A percentile compares a stretch with the other conserved stretches of the same genome.
Evolutionary conservation across 2,113 vertebrate species (phyloP).

Genomic region (Petroica traversi): DNA sequence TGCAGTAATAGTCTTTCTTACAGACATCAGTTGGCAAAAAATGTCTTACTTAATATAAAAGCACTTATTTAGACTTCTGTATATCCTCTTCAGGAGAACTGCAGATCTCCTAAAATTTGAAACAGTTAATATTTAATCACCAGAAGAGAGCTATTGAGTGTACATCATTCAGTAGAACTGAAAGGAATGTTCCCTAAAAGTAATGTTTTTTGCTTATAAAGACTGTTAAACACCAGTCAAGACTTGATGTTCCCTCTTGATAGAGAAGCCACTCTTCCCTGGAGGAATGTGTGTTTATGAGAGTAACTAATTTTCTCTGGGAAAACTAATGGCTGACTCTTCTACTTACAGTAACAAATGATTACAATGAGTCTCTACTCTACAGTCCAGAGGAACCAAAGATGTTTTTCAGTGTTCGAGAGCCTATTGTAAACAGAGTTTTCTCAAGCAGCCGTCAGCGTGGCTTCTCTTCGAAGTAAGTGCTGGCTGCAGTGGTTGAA

Average conservation of each 20-base stretch:
- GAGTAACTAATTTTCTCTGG: background rate
- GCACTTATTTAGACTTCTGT: background rate
- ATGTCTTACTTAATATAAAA: background rate
- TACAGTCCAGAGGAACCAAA: slow-evolving; percentile 89
- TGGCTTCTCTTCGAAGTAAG: slow-evolving; percentile 92
- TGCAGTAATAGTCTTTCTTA: background rate
- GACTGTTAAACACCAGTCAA: background rate
- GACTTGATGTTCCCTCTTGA: background rate
- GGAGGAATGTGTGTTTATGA: background rate
- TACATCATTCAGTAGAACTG: background rate
- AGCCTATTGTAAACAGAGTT: slow-evolving; percentile 94
- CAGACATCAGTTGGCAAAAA: background rate
- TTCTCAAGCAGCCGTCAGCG: slow-evolving; percentile 91
- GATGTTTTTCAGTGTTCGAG: slow-evolving; percentile 93
- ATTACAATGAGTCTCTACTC: slow-evolving; percentile 90
- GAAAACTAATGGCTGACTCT: slow-evolving; percentile 12
- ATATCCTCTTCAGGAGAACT: background rate
- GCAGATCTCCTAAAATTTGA: background rate
- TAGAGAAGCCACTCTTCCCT: background rate
- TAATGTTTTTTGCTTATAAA: background rate
- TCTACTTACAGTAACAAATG: slow-evolving; percentile 82
- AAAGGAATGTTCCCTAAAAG: background rate
- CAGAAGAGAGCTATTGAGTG: background rate
- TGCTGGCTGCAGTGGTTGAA: background rate
- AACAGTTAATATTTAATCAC: background rate